A percentile compares a stretch with the other conserved stretches of the same genome.
These are phyloP conservation scores for Prietella phreatophila DNA, from an alignment of 2,113 vertebrate species.

Conservation along the genomic window DNA sequence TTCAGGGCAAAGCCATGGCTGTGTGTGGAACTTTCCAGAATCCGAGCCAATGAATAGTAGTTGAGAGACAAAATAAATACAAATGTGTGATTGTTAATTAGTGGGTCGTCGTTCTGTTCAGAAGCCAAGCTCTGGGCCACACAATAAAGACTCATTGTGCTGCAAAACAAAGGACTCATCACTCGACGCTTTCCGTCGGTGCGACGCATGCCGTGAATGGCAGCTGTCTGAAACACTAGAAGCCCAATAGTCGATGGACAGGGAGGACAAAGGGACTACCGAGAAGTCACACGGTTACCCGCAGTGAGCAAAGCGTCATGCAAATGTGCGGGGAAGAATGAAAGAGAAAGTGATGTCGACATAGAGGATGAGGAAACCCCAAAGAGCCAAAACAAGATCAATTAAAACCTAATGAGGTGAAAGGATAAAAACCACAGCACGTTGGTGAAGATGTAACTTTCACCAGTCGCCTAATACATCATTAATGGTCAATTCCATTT, in stretches of 20 bases:
- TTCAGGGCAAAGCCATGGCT: not conserved
- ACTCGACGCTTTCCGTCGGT: conserved; percentile 44
- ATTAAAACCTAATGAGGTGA: not conserved
- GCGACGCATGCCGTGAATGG: conserved; percentile 15
- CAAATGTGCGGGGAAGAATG: conserved; percentile 2
- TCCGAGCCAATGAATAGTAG: conserved; percentile 11
- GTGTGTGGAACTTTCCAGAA: not conserved
- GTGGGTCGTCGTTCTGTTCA: conserved; percentile 64
- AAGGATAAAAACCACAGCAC: not conserved
- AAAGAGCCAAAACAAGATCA: not conserved
- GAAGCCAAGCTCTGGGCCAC: conserved; percentile 57
- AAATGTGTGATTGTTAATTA: conserved; percentile 69
- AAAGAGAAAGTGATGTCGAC: not conserved
- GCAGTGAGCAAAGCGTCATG: conserved; percentile 25
- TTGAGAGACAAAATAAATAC: conserved; percentile 54
- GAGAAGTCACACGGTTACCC: conserved; percentile 1
- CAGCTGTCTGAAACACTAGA: conserved; percentile 36
- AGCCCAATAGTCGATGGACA: conserved; percentile 10
- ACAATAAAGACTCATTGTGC: conserved; percentile 68
- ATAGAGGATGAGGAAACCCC: not conserved
- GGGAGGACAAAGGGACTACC: conserved; percentile 39
- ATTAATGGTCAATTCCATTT: conserved; percentile 52
- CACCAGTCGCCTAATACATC: conserved; percentile 39
- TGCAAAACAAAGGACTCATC: conserved; percentile 62
- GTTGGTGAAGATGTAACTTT: not conserved